Evolutionary conservation across 2,797 vertebrate genomes (phyloP).

Genomic region (Paramormyrops hopkinsi): DNA sequence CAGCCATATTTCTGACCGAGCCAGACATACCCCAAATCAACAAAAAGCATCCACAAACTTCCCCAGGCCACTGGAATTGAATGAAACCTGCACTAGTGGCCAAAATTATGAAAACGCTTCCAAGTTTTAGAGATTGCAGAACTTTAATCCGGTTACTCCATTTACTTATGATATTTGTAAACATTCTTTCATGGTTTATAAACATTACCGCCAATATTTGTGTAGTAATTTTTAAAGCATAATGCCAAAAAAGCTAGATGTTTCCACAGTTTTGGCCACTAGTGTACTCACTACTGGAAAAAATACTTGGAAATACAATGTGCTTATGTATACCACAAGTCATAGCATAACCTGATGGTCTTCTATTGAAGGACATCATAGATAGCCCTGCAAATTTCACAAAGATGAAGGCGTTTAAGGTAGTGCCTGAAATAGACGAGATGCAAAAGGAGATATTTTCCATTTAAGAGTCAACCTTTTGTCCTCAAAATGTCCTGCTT

Average conservation of each 20-base stretch:
- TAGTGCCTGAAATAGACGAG: not conserved
- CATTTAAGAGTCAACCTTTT: not conserved
- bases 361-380: not conserved
- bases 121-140: not conserved
- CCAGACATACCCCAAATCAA: not conserved
- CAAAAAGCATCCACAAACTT: not conserved
- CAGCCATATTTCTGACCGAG: not conserved
- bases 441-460: not conserved
- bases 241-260: not conserved
- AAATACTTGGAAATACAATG: not conserved
- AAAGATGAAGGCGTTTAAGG: not conserved
- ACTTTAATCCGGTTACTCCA: not conserved
- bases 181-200: not conserved
- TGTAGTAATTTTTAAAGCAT: not conserved
- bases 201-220: not conserved
- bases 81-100: not conserved
- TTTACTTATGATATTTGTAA: not conserved
- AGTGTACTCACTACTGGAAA: not conserved
- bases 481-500: not conserved
- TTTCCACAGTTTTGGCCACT: not conserved
- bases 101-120: not conserved
- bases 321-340: not conserved
- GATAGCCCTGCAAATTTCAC: not conserved
- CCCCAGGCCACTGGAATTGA: not conserved
- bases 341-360: not conserved